Base-by-base conservation (phyloP, 2,888 invertebrate genomes). In the Liodrosophila aerea region DNA sequence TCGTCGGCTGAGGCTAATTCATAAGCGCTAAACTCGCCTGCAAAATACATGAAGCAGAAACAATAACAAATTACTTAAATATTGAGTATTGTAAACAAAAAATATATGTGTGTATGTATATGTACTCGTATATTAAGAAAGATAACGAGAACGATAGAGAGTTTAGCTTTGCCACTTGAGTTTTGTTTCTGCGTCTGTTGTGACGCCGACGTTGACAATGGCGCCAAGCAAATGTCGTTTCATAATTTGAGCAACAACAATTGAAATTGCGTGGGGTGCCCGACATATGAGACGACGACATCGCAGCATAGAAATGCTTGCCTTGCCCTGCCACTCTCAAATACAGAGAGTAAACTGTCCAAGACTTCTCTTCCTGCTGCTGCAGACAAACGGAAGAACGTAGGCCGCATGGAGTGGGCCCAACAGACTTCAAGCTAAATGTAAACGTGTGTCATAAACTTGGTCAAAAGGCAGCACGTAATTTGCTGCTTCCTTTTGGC, bases 171-270 rank as follows among this genome's bases (percentile, higher is more conserved):
- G 7, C 31, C 46, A 64, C 51, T 63, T 49, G 40, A 52, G 39
- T 45, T 53, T 49, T 22, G 22, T 22, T 22, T 22, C 5, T 22
- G 22, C 22, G 22, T 22, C 5, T 22, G 22, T 22, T 39, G 44
- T 63, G 50, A 49, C 27, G 37, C 40, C 57, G 51, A 7, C 34
- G 41, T 13, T 9, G 27, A 4, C 27, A 31, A 15, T 65, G 76
- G 76, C 77, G 81, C 77, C 71, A 71, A 64, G 34, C 68, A 64
- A 70, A 70, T 66, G 65, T 64, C 73, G 66, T 66, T 71, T 76
- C 65, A 69, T 52, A 80, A 73, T 72, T 80, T 51, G 30, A 45
- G 11, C 16, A 52, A 50, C 53, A 68, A 58, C 43, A 58, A 59
- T 73, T 73, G 61, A 40, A 59, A 46, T 33, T 39, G 60, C 45